Conservation (phyloP, 2,113 vertebrate genomes). For the Cheilinus undulatus region DNA sequence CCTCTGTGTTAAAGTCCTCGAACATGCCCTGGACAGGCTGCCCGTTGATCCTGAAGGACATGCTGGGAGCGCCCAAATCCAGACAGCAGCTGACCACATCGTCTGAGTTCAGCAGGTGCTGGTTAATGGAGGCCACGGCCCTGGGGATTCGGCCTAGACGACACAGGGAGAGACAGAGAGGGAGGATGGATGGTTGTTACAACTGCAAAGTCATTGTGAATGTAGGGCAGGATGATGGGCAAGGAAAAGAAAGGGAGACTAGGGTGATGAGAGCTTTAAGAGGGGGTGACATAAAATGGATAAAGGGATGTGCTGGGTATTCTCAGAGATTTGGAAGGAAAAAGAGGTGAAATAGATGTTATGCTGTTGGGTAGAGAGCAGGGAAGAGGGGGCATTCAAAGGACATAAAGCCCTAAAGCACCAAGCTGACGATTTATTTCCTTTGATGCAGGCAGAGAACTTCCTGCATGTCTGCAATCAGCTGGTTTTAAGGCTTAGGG, state of each 20-base stretch:
- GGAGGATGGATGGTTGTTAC: constrained; percentile 49
- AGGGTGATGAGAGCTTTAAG: constrained; percentile 37
- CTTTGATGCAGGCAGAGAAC: neutral
- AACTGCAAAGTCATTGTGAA: constrained; percentile 62
- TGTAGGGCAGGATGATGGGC: constrained; percentile 55
- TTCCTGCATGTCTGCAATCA: constrained; percentile 2
- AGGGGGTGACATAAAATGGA: constrained; percentile 27
- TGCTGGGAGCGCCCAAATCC: constrained; percentile 94
- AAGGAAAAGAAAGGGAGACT: constrained; percentile 9
- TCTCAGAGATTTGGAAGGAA: constrained; percentile 28
- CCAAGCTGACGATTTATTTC: neutral
- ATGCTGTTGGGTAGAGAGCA: constrained; percentile 7
- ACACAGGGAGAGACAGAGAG: constrained; percentile 34
- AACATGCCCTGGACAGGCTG: constrained; percentile 99
- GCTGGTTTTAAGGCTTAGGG: neutral
- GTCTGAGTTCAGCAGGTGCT: constrained; percentile 93
- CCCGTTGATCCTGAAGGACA: constrained; percentile 98
- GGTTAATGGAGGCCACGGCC: constrained; percentile 94
- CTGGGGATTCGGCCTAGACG: constrained; percentile 91
- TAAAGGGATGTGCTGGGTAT: constrained; percentile 26
- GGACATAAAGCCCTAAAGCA: constrained; percentile 10
- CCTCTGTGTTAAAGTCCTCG: constrained; percentile 95
- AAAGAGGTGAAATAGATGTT: constrained; percentile 29
- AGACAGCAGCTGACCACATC: constrained; percentile 98
- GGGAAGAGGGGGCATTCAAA: constrained; percentile 15